These are phyloP conservation scores for Pachliopta kotzebuea DNA, from an alignment of 2,888 invertebrate genomes.

Conservation along the genomic window DNA sequence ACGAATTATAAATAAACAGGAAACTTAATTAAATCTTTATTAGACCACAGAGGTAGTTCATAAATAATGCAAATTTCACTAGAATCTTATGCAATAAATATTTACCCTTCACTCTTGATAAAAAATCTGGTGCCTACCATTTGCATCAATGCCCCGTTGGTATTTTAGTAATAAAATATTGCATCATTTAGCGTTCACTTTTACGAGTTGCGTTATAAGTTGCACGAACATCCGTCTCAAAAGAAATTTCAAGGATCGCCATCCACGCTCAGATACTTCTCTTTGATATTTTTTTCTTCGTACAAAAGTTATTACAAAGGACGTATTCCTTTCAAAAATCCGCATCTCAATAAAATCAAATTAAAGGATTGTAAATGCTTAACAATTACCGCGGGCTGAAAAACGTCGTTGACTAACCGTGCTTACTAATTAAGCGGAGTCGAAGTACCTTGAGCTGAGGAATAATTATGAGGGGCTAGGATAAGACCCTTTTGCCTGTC, in stretches of 20 bases:
- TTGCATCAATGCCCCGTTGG: slow-evolving; percentile 50
- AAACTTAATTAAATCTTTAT: not conserved
- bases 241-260: slow-evolving; percentile 38
- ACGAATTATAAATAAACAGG: too few species aligned
- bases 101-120: slow-evolving; percentile 30
- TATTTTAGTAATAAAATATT: slow-evolving; percentile 66
- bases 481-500: slow-evolving; percentile 39
- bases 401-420: not conserved
- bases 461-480: slow-evolving; percentile 39
- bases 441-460: slow-evolving; percentile 21
- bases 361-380: not conserved
- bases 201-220: slow-evolving; percentile 68
- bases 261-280: slow-evolving; percentile 13
- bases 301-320: not conserved
- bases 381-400: not conserved
- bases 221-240: slow-evolving; percentile 71
- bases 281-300: too few species aligned
- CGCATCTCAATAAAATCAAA: not conserved
- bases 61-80: not conserved
- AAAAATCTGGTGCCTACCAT: slow-evolving; percentile 42
- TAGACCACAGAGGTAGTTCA: not conserved
- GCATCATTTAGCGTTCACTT: slow-evolving; percentile 70
- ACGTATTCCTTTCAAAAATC: not conserved
- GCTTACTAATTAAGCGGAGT: slow-evolving; percentile 18
- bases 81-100: slow-evolving; percentile 17